Evolutionary conservation across 2,797 vertebrate species (phyloP), one percentile per base, ranked within the genome.

Genomic region (Heterohyrax brucei): DNA sequence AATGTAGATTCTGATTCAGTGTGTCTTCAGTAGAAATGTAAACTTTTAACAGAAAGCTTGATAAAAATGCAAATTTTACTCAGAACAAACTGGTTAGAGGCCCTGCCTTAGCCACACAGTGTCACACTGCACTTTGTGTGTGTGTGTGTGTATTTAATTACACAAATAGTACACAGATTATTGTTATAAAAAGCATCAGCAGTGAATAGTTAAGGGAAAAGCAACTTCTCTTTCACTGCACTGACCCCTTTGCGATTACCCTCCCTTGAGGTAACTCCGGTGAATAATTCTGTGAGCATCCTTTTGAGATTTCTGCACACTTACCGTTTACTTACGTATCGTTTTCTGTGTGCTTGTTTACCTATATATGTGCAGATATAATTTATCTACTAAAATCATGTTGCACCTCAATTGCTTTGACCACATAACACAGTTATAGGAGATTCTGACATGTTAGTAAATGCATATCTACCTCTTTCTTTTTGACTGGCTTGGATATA

Each of bases 401-500:
- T 16, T 61, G 14, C 87, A 46, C 9, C 50, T 89, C 91, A 48
- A 53, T 68, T 44, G 59, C 80, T 75, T 81, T 75, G 77, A 24
- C 93, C 39, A 91, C 10, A 3, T 82, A 90, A 53, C 22, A 39
- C 39, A 46, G 39, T 46, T 75, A 75, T 24, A 59, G 48, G 70
- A 94, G 75, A 72, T 92, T 33, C 92, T 86, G 82, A 70, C 44
- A 0, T 76, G 5, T 88, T 91, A 70, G 7, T 53, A 33, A 22
- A 16, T 85, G 46, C 21, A 26, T 93, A 28, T 68, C 79, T 93
- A 39, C 33, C 46, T 93, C 66, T 44, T 62, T 48, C 22, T 89
- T 91, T 89, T 46, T 84, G 56, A 66, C 16, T 53, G 7, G 28
- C 75, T 89, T 86, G n/a, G 53, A 91, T 68, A 76, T 87, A 39